Percentiles rank a stretch among this genome's conserved stretches.
Conservation (phyloP, 2,797 vertebrate species). For the Melanotaenia pygmaea region DNA sequence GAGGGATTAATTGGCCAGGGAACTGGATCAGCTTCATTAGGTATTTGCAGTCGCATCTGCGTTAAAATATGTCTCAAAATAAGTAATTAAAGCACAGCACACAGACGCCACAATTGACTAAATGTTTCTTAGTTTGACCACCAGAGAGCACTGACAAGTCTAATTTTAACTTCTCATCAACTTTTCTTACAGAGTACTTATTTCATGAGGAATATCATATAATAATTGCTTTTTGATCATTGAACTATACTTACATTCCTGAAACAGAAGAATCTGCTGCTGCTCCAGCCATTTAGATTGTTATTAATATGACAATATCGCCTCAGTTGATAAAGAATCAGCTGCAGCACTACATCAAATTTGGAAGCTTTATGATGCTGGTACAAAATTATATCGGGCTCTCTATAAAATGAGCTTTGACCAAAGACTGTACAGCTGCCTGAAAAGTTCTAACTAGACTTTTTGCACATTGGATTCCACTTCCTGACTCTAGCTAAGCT, state of each 20-base stretch:
- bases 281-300: neutral
- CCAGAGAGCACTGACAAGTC: conserved; percentile 7
- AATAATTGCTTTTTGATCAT: neutral
- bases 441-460: conserved; percentile 2
- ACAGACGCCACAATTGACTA: neutral
- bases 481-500: conserved; percentile 34
- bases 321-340: neutral
- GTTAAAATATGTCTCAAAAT: conserved; percentile 6
- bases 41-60: neutral
- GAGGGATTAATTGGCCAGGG: conserved; percentile 1
- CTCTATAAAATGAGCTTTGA: conserved; percentile 1
- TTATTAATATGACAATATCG: neutral
- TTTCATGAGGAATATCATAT: neutral
- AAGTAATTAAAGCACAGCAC: neutral
- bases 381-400: neutral
- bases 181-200: neutral
- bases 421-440: neutral
- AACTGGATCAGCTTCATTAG: neutral
- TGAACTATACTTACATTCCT: neutral
- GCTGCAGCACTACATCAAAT: neutral
- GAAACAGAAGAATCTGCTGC: neutral
- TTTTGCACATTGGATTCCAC: conserved; percentile 23
- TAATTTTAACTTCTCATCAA: neutral
- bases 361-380: neutral
- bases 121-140: conserved; percentile 10